These are phyloP conservation scores for Tetramorium bicarinatum DNA, from an alignment of 2,888 invertebrate species.

Conservation along the genomic window DNA sequence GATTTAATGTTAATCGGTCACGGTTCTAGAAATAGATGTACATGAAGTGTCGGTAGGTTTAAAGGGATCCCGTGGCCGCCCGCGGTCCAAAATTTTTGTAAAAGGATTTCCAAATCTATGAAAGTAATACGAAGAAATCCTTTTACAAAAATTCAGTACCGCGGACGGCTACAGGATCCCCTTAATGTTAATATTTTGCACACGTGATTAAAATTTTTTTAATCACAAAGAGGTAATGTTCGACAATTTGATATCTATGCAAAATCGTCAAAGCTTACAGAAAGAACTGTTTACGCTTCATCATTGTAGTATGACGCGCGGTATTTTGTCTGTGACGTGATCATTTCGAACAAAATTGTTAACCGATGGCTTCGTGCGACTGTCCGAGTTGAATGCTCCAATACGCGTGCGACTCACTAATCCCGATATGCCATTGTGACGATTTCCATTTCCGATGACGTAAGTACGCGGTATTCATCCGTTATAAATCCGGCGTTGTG, in stretches of 20 bases:
- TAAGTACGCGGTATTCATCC: conserved; percentile 26
- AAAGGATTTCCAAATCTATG: too few species aligned
- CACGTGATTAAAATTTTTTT: not conserved
- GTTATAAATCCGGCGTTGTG: conserved; percentile 36
- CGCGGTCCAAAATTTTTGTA: too few species aligned
- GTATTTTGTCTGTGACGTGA: conserved; percentile 17
- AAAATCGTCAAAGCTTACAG: not conserved
- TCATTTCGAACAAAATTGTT: conserved; percentile 29
- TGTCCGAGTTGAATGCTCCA: conserved; percentile 29
- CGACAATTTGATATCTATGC: not conserved
- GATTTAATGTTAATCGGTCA: too few species aligned
- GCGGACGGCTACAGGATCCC: too few species aligned
- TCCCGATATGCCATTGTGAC: conserved; percentile 48
- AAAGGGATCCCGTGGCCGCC: too few species aligned
- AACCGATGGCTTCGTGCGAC: conserved; percentile 15
- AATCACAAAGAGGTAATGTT: not conserved
- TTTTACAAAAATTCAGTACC: too few species aligned
- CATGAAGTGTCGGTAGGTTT: too few species aligned
- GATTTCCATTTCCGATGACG: conserved; percentile 43
- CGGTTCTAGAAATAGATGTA: too few species aligned
- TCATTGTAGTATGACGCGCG: not conserved
- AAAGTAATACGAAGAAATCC: too few species aligned
- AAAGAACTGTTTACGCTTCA: not conserved
- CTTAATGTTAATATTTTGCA: not conserved
- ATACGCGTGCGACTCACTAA: conserved; percentile 35